These are phyloP conservation scores for Tetragnatha versicolor DNA, from an alignment of 1,140 invertebrate species.

Conservation along the genomic window DNA sequence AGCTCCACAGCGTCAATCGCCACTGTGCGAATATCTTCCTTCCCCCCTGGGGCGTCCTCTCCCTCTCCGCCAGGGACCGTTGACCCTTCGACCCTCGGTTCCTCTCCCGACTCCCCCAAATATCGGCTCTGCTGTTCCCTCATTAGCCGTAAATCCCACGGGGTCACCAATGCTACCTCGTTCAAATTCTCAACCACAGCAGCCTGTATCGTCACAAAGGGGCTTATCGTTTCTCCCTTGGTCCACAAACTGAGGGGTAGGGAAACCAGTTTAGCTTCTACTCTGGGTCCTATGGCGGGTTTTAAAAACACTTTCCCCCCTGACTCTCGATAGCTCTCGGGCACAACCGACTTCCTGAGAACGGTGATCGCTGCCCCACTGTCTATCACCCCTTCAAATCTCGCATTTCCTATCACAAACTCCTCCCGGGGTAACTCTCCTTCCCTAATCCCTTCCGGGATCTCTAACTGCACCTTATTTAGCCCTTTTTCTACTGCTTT, in stretches of 20 bases:
- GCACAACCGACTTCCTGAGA: no score
- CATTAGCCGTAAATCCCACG: background rate
- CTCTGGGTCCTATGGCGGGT: background rate
- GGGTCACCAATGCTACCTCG: background rate
- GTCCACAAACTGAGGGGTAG: background rate
- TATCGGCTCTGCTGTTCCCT: background rate
- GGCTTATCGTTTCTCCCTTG: background rate
- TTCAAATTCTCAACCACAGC: background rate
- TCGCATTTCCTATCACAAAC: no score
- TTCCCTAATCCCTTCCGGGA: no score
- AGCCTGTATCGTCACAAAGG: background rate
- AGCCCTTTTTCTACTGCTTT: no score
- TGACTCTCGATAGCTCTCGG: no score
- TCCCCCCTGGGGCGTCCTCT: background rate
- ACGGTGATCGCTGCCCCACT: no score
- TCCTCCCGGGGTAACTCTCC: no score
- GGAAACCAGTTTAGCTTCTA: background rate
- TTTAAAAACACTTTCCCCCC: background rate
- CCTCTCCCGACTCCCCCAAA: background rate
- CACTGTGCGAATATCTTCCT: background rate
- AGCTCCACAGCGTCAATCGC: background rate
- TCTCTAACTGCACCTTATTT: no score
- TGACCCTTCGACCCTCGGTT: background rate
- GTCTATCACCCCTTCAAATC: no score
- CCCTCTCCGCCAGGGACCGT: background rate